Base-by-base conservation (phyloP, 64 coral and sea anemone species). In the Montipora capricornis region DNA sequence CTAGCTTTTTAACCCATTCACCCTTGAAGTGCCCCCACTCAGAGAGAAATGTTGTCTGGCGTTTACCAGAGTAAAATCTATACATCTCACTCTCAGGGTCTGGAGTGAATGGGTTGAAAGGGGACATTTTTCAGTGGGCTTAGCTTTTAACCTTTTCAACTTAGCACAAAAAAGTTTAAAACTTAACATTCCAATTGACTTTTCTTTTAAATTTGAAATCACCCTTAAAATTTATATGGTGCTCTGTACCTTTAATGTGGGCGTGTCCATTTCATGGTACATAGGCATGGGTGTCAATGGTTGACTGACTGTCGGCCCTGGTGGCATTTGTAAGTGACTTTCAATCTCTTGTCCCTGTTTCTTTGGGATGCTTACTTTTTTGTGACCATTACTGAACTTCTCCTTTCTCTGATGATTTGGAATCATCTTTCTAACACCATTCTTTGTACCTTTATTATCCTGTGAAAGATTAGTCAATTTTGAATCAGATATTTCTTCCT, bases 271-370 rank as follows among this genome's bases (percentile, higher is more conserved):
- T 13, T 88, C 83, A 2, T 89, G 75, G 80, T 95, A 97, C 53
- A 92, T 80, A 26, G 96, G 93, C 92, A 94, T 97, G 68, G 96
- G 96, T 48, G 96, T 97, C 20, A 97, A 68, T 20, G 93, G 96
- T 67, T 78, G 58, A 22, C 73, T 90, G 9, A 67, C 83, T 69
- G 29, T 49, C 80, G 77, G 68, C 68, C 44, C 14, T 6, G 16
- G 29, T 70, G 17, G 3, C 16, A 57, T 82, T 52, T 50, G 60
- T 20, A 16, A 37, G 6, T 58, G 49, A 52, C 52, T 80, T 48
- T 93, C 12, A 49, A 77, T 47, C 79, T 78, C 74, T 84, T 74
- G 77, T n/a, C 50, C 46, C 45, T 62, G 52, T 6, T 77, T 89
- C 58, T 4, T 76, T 11, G 37, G 37, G 47, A 37, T 9, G 6